These are phyloP conservation scores for Gymnocypris eckloni DNA, from an alignment of 2,797 vertebrate species.

Conservation along the genomic window DNA sequence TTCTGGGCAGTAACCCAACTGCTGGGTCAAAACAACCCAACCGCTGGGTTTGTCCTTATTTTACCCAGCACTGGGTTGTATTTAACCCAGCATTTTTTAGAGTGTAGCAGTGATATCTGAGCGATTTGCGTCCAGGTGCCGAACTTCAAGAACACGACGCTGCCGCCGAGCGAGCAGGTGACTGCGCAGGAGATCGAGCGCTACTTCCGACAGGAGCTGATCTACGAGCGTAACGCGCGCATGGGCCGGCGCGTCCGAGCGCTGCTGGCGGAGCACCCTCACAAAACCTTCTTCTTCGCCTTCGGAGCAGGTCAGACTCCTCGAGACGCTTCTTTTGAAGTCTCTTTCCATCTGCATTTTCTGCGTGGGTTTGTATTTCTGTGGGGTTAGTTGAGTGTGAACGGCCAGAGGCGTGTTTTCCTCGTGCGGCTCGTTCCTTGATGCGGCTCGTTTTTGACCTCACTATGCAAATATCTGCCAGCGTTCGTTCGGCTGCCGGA, in stretches of 20 bases:
- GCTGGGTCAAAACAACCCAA: no score
- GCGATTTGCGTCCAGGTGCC: conserved; percentile 76
- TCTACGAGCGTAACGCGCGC: conserved; percentile 88
- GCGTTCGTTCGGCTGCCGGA: neutral
- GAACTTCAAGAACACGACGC: conserved; percentile 86
- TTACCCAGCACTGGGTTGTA: no score
- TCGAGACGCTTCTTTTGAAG: neutral
- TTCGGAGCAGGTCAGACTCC: conserved; percentile 87
- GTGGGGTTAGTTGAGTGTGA: neutral
- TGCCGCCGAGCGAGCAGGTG: conserved; percentile 82
- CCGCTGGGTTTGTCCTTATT: no score
- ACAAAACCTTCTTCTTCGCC: conserved; percentile 92
- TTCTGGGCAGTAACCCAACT: no score
- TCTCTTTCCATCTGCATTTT: neutral
- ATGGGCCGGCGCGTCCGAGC: conserved; percentile 86
- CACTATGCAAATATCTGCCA: neutral
- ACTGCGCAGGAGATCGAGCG: conserved; percentile 89
- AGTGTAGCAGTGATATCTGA: no score
- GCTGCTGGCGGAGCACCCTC: conserved; percentile 84
- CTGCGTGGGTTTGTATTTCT: neutral
- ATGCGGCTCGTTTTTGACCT: neutral
- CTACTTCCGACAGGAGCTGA: conserved; percentile 89
- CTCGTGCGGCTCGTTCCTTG: neutral
- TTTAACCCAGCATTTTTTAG: no score
- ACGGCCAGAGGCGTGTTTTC: neutral